phyloP scores from a whole-genome alignment of 2,797 vertebrate genomes.

The Gephyroberyx darwinii region DNA sequence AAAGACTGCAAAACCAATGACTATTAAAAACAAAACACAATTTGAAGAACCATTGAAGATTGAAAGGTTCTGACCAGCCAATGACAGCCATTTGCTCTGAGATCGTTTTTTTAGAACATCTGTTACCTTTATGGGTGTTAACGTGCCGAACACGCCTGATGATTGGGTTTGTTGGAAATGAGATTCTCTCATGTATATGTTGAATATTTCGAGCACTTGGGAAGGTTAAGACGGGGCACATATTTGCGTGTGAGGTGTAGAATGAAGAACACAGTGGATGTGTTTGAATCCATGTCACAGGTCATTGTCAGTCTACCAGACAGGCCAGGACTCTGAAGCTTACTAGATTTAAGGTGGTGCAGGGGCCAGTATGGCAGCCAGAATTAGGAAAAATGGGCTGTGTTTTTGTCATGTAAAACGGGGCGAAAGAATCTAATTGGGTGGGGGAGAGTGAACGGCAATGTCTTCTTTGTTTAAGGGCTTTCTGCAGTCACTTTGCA shows the following conservation, averaged over 20 bases:
- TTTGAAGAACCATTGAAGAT: not conserved
- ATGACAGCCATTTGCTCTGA: not conserved
- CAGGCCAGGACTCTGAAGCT: slow-evolving; percentile 66
- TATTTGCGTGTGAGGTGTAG: slow-evolving; percentile 66
- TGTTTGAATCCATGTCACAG: slow-evolving; percentile 78
- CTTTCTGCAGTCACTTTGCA: slow-evolving; percentile 86
- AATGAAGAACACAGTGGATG: slow-evolving; percentile 74
- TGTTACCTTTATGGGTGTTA: not conserved
- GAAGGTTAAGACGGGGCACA: slow-evolving; percentile 68
- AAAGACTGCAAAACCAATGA: slow-evolving; percentile 43
- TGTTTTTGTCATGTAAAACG: slow-evolving; percentile 86
- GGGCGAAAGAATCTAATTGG: slow-evolving; percentile 83
- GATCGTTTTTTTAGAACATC: not conserved
- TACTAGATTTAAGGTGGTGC: slow-evolving; percentile 73
- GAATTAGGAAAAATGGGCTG: slow-evolving; percentile 78
- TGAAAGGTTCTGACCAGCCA: not conserved
- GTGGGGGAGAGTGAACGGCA: slow-evolving; percentile 75
- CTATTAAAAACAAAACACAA: slow-evolving; percentile 52
- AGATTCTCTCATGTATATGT: slow-evolving; percentile 71
- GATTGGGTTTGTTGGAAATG: slow-evolving; percentile 62
- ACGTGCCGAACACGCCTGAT: slow-evolving; percentile 5
- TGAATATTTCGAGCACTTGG: slow-evolving; percentile 76
- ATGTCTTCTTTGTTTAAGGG: slow-evolving; percentile 84
- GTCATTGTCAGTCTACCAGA: slow-evolving; percentile 78
- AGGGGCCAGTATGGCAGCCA: slow-evolving; percentile 63